Evolutionary conservation across 2,113 vertebrate species (phyloP).

Genomic region (Hemicordylus capensis): DNA sequence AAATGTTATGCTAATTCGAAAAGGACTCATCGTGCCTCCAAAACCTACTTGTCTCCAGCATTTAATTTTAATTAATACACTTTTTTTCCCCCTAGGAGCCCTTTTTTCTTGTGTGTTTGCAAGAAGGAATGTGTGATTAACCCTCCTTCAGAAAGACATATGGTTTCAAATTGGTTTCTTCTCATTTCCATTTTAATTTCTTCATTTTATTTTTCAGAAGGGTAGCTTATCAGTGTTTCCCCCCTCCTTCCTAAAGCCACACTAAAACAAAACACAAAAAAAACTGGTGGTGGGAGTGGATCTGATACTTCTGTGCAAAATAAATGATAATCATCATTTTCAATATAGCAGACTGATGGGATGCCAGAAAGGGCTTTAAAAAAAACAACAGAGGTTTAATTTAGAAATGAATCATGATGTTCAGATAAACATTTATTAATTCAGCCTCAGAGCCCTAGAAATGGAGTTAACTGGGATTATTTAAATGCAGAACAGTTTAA

Average conservation of each 20-base stretch:
- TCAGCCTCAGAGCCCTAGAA: constrained; percentile 27
- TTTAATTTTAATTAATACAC: constrained; percentile 71
- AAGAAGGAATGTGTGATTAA: constrained; percentile 63
- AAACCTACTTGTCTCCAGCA: constrained; percentile 54
- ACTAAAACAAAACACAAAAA: background rate
- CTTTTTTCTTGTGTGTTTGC: constrained; percentile 64
- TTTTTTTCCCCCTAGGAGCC: constrained; percentile 38
- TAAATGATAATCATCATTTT: constrained; percentile 21
- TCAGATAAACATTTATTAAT: background rate
- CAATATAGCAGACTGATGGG: constrained; percentile 29
- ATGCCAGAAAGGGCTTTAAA: background rate
- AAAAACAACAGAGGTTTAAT: background rate
- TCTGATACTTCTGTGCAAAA: constrained; percentile 23
- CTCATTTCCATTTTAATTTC: constrained; percentile 59
- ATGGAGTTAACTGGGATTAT: background rate
- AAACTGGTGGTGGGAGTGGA: constrained; percentile 7
- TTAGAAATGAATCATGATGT: background rate
- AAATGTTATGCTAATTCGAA: constrained; percentile 73
- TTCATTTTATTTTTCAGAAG: constrained; percentile 31
- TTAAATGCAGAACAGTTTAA: constrained; percentile 31
- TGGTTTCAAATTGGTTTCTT: constrained; percentile 55
- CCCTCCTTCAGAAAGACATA: constrained; percentile 55
- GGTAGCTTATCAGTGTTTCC: constrained; percentile 6
- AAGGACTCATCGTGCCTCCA: constrained; percentile 40
- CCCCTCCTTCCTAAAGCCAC: background rate